phyloP scores from a whole-genome alignment of 2,888 invertebrate genomes.

The Coleophora flavipennella region DNA sequence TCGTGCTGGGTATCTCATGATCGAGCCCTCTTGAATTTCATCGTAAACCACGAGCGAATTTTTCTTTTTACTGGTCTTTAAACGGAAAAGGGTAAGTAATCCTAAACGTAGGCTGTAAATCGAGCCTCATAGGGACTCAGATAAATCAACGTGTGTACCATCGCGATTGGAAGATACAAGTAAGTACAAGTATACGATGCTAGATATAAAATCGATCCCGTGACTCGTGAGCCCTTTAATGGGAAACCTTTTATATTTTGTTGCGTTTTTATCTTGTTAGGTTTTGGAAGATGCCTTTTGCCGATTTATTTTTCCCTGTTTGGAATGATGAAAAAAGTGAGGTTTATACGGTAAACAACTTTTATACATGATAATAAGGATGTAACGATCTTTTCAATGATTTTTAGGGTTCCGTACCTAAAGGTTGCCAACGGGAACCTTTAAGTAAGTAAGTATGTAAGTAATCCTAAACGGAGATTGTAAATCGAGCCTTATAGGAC shows the following conservation, averaged over 20 bases:
- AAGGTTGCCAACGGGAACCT: too few relatives aligned
- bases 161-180: constrained; percentile 20
- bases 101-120: constrained; percentile 33
- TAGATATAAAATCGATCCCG: constrained; percentile 30
- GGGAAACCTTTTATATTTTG: constrained; percentile 30
- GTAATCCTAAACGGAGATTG: too few relatives aligned
- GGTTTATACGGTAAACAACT: too few relatives aligned
- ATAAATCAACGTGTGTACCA: constrained; percentile 40
- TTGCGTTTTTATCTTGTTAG: constrained; percentile 8
- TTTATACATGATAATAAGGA: too few relatives aligned
- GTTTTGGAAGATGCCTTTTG: constrained; percentile 22
- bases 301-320: constrained; percentile 34
- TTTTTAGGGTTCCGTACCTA: too few relatives aligned
- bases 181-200: too few relatives aligned
- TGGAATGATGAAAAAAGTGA: constrained; percentile 1
- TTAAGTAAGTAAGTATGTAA: too few relatives aligned
- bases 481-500: too few relatives aligned
- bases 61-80: background rate
- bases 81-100: constrained; percentile 27
- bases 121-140: constrained; percentile 27
- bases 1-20: too few relatives aligned
- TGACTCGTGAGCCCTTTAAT: constrained; percentile 26
- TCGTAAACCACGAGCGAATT: background rate
- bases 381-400: too few relatives aligned
- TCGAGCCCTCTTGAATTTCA: too few relatives aligned